phyloP scores from a whole-genome alignment of 2,113 vertebrate genomes.

The Sprattus sprattus region DNA sequence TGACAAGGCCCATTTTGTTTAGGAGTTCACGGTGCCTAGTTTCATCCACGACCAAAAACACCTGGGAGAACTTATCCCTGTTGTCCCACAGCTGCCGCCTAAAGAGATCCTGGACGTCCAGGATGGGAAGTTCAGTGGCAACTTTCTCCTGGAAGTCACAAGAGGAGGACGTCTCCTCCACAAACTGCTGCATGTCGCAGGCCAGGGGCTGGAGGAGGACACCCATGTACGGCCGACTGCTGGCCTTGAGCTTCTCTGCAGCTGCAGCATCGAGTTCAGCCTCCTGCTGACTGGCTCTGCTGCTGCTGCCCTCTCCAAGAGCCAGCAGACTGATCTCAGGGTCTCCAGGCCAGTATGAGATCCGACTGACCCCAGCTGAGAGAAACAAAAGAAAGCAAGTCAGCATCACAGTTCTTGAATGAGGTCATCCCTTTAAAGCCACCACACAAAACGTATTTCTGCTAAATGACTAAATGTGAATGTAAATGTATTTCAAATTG shows the following conservation, averaged over 20 bases:
- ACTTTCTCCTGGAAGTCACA: conserved; percentile 86
- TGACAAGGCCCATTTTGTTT: conserved; percentile 83
- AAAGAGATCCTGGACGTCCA: conserved; percentile 71
- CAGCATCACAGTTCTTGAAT: background rate
- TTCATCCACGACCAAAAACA: conserved; percentile 78
- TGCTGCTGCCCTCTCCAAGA: conserved; percentile 32
- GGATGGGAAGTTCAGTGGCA: conserved; percentile 61
- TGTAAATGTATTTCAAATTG: background rate
- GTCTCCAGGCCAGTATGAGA: conserved; percentile 94
- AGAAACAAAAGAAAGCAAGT: conserved; percentile 49
- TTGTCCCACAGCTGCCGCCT: conserved; percentile 73
- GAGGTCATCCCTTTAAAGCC: background rate
- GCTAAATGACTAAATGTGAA: no score
- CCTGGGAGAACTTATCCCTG: conserved; percentile 75
- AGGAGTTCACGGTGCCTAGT: conserved; percentile 78
- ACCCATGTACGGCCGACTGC: conserved; percentile 84
- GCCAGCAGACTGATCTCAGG: conserved; percentile 85
- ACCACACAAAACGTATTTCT: background rate
- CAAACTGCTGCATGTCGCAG: conserved; percentile 80
- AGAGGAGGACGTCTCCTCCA: conserved; percentile 81
- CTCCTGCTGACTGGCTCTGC: conserved; percentile 64
- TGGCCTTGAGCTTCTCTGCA: conserved; percentile 87
- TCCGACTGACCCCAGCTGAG: conserved; percentile 87
- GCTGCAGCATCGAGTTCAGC: conserved; percentile 84
- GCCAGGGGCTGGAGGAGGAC: conserved; percentile 83